A percentile compares a stretch with the other conserved stretches of the same genome.
Evolutionary conservation across 2,113 vertebrate genomes (phyloP).

Genomic region (Cynocephalus volans): DNA sequence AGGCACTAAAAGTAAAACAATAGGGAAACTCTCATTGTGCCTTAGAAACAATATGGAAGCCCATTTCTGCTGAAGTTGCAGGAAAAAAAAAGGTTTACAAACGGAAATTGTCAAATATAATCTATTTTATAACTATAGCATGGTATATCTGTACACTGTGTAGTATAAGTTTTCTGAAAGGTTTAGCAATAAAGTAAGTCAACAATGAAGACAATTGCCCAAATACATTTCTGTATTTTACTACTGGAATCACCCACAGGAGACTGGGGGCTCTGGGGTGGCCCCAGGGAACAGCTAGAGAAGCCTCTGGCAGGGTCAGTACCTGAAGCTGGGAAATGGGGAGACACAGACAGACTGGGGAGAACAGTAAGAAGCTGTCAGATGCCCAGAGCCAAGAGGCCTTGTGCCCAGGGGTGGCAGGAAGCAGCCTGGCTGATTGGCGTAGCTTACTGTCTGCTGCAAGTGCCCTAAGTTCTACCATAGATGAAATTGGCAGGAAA

Average conservation of each 20-base stretch:
- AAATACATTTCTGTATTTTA: constrained; percentile 40
- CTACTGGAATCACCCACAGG: not conserved
- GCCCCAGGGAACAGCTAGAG: not conserved
- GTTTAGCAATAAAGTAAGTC: constrained; percentile 48
- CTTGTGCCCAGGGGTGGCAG: not conserved
- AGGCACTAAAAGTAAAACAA: constrained; percentile 25
- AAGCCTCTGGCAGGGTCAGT: not conserved
- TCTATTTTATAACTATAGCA: not conserved
- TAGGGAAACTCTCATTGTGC: not conserved
- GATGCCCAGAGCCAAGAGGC: not conserved
- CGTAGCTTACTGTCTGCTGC: not conserved
- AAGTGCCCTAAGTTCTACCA: not conserved
- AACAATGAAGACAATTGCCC: constrained; percentile 20
- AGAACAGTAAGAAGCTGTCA: not conserved
- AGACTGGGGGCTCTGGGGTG: not conserved
- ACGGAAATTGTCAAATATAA: constrained; percentile 17
- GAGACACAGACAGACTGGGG: not conserved
- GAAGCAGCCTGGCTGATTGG: not conserved
- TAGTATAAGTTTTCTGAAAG: constrained; percentile 34
- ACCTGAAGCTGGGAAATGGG: not conserved
- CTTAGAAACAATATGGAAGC: constrained; percentile 2
- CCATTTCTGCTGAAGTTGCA: not conserved
- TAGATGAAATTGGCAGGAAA: constrained; percentile 53
- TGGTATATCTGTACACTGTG: not conserved
- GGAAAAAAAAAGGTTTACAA: not conserved